Percentiles rank a stretch among this genome's conserved stretches.
Evolutionary conservation across 2,888 invertebrate species (phyloP).

Genomic region (Oegoconia quadripuncta): DNA sequence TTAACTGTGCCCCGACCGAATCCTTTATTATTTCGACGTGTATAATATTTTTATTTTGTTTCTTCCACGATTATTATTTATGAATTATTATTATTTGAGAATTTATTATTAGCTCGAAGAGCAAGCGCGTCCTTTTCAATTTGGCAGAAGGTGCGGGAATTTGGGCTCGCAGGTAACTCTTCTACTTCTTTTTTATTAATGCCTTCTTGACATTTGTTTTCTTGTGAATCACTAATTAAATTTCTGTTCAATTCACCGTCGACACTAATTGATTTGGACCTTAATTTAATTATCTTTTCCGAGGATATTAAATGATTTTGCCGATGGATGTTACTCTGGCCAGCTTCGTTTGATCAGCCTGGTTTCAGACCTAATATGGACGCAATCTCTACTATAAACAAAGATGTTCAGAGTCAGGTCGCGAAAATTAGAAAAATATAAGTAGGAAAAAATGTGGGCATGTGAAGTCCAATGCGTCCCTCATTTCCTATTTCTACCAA

Average conservation of each 20-base stretch:
- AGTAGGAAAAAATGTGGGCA: too few relatives aligned
- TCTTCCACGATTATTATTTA: constrained; percentile 76
- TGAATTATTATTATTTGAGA: constrained; percentile 79
- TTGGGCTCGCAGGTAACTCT: constrained; percentile 37
- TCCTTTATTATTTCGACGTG: constrained; percentile 78
- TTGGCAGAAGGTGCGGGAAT: constrained; percentile 67
- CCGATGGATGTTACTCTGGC: constrained; percentile 6
- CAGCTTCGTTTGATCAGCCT: too few relatives aligned
- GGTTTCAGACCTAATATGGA: too few relatives aligned
- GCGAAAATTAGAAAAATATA: too few relatives aligned
- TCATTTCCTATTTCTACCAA: too few relatives aligned
- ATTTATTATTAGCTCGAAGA: constrained; percentile 73
- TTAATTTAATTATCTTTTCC: constrained; percentile 55
- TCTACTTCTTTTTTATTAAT: constrained; percentile 47
- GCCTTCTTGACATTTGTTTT: constrained; percentile 63
- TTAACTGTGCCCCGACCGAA: constrained; percentile 45
- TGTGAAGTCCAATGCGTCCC: too few relatives aligned
- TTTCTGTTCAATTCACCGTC: constrained; percentile 51
- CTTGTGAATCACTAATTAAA: constrained; percentile 60
- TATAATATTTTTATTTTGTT: constrained; percentile 74
- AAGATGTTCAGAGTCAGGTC: too few relatives aligned
- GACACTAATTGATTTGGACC: constrained; percentile 62
- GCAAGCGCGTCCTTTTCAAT: constrained; percentile 76
- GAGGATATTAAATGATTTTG: constrained; percentile 32
- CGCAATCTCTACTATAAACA: too few relatives aligned